Evolutionary conservation across 2,888 invertebrate species (phyloP).

Genomic region (Hermaeophaga mercurialis): DNA sequence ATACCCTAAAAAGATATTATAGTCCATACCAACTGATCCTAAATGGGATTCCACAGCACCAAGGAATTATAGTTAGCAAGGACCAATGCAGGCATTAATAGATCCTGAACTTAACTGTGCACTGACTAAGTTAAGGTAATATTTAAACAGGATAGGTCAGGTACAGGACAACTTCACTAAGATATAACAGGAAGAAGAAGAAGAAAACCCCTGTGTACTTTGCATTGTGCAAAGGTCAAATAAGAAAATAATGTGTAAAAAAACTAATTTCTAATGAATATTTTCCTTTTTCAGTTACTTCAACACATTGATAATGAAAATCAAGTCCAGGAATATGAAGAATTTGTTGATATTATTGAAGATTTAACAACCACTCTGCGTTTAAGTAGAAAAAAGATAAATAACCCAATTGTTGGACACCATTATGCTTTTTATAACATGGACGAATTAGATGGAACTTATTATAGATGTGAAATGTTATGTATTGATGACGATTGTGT

Average conservation of each 20-base stretch:
- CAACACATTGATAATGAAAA: constrained; percentile 34
- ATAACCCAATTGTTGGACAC: constrained; percentile 26
- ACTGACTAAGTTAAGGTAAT: too few species aligned
- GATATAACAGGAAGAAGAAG: too few species aligned
- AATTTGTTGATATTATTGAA: constrained; percentile 24
- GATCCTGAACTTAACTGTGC: too few species aligned
- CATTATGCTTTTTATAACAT: constrained; percentile 39
- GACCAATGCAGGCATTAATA: too few species aligned
- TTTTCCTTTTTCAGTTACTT: constrained; percentile 39
- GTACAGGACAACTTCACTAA: too few species aligned
- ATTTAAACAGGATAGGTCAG: too few species aligned
- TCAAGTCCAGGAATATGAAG: constrained; percentile 32
- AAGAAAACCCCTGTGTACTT: too few species aligned
- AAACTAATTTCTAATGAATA: neutral
- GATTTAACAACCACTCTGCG: constrained; percentile 23
- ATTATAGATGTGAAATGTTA: constrained; percentile 40
- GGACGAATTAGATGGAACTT: constrained; percentile 34
- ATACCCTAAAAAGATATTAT: too few species aligned
- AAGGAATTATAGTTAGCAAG: too few species aligned
- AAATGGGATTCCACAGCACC: too few species aligned
- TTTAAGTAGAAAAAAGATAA: constrained; percentile 22
- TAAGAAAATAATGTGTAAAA: neutral
- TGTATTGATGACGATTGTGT: constrained; percentile 44
- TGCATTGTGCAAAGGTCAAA: too few species aligned
- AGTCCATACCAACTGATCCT: too few species aligned